phyloP scores from a whole-genome alignment of 2,797 vertebrate species.

The Myotis vivesi region DNA sequence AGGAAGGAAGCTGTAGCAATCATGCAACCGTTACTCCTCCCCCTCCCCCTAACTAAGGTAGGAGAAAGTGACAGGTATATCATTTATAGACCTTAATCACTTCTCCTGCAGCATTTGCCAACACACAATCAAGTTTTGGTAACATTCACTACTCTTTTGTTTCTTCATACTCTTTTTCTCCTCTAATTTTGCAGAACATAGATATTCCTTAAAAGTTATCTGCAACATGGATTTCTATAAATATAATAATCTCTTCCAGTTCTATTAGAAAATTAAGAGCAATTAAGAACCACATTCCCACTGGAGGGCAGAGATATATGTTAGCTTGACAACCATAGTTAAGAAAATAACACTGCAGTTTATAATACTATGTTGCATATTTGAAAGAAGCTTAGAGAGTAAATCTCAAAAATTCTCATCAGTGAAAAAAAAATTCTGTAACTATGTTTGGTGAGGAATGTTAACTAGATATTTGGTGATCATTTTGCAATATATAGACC shows the following conservation, averaged over 20 bases:
- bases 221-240: background rate
- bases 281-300: background rate
- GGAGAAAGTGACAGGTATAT: background rate
- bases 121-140: background rate
- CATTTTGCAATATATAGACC: background rate
- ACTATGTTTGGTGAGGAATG: background rate
- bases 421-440: background rate
- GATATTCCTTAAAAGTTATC: background rate
- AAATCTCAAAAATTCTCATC: background rate
- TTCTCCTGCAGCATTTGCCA: constrained; percentile 14
- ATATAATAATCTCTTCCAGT: background rate
- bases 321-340: background rate
- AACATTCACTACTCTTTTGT: background rate
- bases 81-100: background rate
- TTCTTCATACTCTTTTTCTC: background rate
- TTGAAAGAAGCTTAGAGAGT: background rate
- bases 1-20: constrained; percentile 35
- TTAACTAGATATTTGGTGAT: background rate
- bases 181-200: background rate
- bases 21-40: background rate
- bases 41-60: background rate
- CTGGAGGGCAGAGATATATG: background rate
- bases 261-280: background rate
- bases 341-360: background rate
- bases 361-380: background rate